phyloP scores from a whole-genome alignment of 2,888 invertebrate genomes.

The Acronicta aceris region DNA sequence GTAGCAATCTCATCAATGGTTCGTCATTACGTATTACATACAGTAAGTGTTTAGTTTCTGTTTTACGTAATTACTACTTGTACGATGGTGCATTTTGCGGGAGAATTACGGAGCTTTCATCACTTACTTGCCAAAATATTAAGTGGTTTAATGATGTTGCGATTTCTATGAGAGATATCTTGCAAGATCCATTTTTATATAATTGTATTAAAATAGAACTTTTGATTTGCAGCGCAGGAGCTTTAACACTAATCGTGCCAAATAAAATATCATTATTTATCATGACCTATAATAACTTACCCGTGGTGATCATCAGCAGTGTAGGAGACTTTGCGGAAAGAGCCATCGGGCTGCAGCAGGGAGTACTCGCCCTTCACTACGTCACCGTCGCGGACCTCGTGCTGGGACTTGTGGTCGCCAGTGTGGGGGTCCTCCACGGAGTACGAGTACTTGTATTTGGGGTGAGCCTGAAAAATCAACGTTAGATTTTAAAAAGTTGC shows the following conservation, averaged over 20 bases:
- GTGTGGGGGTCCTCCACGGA: conserved; percentile 90
- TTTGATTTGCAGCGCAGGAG: no score
- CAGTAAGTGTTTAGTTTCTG: conserved; percentile 49
- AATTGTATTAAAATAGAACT: no score
- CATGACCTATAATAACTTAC: conserved; percentile 68
- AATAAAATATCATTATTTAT: background rate
- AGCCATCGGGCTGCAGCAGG: conserved; percentile 90
- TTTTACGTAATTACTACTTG: conserved; percentile 35
- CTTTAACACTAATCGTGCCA: no score
- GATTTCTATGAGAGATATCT: no score
- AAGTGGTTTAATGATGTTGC: no score
- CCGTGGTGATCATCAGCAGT: conserved; percentile 89
- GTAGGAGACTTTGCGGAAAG: conserved; percentile 90
- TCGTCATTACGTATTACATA: conserved; percentile 35
- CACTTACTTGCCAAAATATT: no score
- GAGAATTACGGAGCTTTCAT: background rate
- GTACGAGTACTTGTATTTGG: conserved; percentile 90
- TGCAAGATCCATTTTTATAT: no score
- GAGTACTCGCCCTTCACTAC: conserved; percentile 91
- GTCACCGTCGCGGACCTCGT: conserved; percentile 90
- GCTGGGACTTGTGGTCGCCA: conserved; percentile 90
- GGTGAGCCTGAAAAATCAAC: conserved; percentile 81
- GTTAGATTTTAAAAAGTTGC: background rate
- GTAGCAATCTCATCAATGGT: conserved; percentile 63
- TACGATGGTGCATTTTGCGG: background rate